Evolutionary conservation across 1,140 invertebrate genomes (phyloP), one percentile per base, ranked within the genome.

Genomic region (Centruroides sculpturatus): DNA sequence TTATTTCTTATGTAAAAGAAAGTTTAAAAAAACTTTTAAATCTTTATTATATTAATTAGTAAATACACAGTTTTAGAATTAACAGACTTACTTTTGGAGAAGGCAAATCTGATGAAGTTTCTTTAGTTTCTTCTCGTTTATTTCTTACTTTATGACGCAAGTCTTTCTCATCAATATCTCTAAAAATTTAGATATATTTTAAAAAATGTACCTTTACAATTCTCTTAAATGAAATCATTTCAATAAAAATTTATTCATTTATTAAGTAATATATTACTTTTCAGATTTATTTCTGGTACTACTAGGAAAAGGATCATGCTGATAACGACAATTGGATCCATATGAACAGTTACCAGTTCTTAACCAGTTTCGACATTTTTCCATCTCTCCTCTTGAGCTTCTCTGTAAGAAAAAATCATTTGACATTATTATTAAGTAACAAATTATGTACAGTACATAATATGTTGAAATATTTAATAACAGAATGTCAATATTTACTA

Each of bases 301-400:
- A 49, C 41, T 55, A 56, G 49, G 51, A 36, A 59, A 59, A 13
- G 57, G 47, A n/a, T 59, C 59, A 55, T 66, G 64, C 47, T 61
- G 59, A 50, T 57, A 66, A 35, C 62, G 47, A 23, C 64, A 66
- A 3, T 35, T 59, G 49, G 54, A 56, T n/a, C 64, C 64, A 57
- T 66, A 66, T 1, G 56, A 35, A 50, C 64, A 66, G 34, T 10
- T 52, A 23, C 64, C 64, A 41, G 64, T 64, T 13, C 62, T 49
- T 34, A 63, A 41, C 62, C 62, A 66, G 35, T 66, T 64, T 4
- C 59, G 47, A 56, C 64, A 66, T 47, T 63, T 66, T 55, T 66
- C 64, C 13, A 50, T 48, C 4, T 66, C 56, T 11, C 47, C n/a
- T 47, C 61, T 47, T 49, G 23, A 53, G 47, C 53, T 55, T 34